Evolutionary conservation across 2,113 vertebrate genomes (phyloP).

Genomic region (Eudyptes chrysolophus): DNA sequence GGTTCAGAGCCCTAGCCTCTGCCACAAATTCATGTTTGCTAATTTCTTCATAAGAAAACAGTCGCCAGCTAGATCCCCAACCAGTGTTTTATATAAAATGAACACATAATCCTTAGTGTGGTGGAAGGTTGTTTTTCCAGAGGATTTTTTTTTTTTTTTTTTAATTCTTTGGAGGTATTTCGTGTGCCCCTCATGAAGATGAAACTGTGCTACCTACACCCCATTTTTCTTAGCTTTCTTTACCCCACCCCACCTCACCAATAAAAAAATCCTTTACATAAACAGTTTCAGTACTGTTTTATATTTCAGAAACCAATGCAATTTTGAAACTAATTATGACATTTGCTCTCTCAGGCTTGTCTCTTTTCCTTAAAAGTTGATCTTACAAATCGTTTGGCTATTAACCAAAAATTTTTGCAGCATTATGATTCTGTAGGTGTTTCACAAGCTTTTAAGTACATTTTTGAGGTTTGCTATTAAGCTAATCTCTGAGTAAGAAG

Average conservation of each 20-base stretch:
- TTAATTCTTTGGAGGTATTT: neutral
- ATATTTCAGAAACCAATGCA: neutral
- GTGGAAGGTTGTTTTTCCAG: neutral
- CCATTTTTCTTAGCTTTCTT: neutral
- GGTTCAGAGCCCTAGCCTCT: neutral
- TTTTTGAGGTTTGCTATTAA: conserved; percentile 67
- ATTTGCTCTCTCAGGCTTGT: neutral
- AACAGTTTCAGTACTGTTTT: neutral
- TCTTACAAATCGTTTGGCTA: conserved; percentile 44
- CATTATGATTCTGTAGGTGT: conserved; percentile 59
- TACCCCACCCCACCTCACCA: neutral
- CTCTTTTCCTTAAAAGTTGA: conserved; percentile 14
- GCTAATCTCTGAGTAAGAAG: conserved; percentile 47
- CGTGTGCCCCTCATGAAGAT: neutral
- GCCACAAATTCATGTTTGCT: neutral
- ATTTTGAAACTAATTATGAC: neutral
- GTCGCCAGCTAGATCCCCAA: neutral
- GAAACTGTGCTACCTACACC: neutral
- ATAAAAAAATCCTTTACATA: neutral
- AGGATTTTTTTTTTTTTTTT: neutral
- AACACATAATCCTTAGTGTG: neutral
- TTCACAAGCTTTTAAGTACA: conserved; percentile 66
- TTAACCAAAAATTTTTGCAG: neutral
- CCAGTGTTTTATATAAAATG: neutral
- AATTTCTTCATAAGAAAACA: neutral